phyloP scores from a whole-genome alignment of 2,113 vertebrate species.

The Heloderma charlesbogerti region DNA sequence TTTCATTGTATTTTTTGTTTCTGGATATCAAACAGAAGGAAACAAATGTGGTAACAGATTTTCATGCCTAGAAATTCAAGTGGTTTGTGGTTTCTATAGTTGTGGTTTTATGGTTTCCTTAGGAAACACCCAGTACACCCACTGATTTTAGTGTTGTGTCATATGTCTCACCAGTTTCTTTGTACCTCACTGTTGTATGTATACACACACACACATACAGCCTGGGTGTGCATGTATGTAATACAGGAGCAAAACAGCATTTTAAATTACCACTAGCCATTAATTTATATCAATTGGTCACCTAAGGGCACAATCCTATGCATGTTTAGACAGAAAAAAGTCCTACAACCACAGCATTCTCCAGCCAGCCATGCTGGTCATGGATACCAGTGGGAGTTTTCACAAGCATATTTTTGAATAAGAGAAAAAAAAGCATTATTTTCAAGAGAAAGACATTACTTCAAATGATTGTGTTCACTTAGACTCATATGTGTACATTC shows the following conservation, averaged over 20 bases:
- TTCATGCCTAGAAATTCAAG: slow-evolving; percentile 57
- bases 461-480: not conserved
- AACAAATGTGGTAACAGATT: slow-evolving; percentile 39
- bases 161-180: slow-evolving; percentile 42
- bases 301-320: not conserved
- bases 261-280: not conserved
- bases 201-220: not conserved
- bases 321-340: too few relatives aligned
- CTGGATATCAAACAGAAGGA: slow-evolving; percentile 53
- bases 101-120: slow-evolving; percentile 73
- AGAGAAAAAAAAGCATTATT: too few relatives aligned
- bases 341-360: too few relatives aligned
- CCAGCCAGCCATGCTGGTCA: too few relatives aligned
- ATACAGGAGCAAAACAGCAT: not conserved
- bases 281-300: not conserved
- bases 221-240: not conserved
- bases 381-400: too few relatives aligned
- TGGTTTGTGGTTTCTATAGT: slow-evolving; percentile 74
- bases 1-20: slow-evolving; percentile 5
- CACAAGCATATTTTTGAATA: too few relatives aligned
- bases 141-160: not conserved
- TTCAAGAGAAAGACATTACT: not conserved
- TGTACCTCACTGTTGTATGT: slow-evolving; percentile 38
- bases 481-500: not conserved
- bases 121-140: slow-evolving; percentile 57